Base-by-base conservation (phyloP, 2,797 vertebrate species). In the Sciaenops ocellatus region DNA sequence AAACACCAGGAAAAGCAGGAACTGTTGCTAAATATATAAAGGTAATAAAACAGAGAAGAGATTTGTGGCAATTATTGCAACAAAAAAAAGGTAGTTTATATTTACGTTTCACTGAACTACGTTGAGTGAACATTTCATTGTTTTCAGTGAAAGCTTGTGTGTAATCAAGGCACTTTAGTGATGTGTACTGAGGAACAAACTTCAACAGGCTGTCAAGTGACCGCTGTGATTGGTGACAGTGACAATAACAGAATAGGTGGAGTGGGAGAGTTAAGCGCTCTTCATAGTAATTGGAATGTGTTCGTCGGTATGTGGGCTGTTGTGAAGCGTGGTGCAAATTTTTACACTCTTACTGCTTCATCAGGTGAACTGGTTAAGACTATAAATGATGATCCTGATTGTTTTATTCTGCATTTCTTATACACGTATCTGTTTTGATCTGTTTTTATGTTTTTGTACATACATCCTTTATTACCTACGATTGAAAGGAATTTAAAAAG, bases 221-320 rank as follows among this genome's bases (percentile, higher is more conserved):
- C 55, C 0, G 24, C 54, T 73, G 69, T 87, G 79, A 83, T 75
- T 87, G 73, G 80, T 88, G 82, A 79, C 73, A 65, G 52, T 78
- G 89, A 82, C 80, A 66, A 72, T 69, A 67, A 73, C 22, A 85
- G 68, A 87, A 74, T 22, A 77, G 76, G 42, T 85, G 67, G 74
- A 88, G 90, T 91, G 86, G 88, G 80, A 75, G 76, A 63, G 68
- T 88, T 60, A 76, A 90, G 88, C 13, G 41, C 89, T 73, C 90
- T 89, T 78, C 69, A 80, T 4, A 69, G 63, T 90, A 91, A 90
- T 89, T 86, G 82, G 67, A 34, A 73, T 76, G 56, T 76, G 76
- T 73, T 83, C 64, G 55, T 73, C 68, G 34, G 48, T 71, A 62
- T 79, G 90, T 90, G 87, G 90, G 86, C 64, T 83, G 73, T 44